Percentiles rank a stretch among this genome's conserved stretches.
Conservation (phyloP, 2,888 invertebrate species). For the Pammene fasciana region DNA sequence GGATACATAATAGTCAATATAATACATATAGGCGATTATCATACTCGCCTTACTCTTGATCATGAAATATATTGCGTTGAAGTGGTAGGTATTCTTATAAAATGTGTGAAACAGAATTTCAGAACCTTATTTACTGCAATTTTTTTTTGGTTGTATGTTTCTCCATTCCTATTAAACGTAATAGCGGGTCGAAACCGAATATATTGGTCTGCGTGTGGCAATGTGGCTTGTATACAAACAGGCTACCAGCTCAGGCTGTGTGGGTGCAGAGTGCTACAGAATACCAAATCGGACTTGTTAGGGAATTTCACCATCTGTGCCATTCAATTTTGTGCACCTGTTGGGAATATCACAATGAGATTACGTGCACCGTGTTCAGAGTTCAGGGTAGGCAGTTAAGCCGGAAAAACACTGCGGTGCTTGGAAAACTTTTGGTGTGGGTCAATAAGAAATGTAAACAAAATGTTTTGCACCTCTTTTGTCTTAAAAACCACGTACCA, state of each 20-base stretch:
- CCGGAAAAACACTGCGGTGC: constrained; percentile 1
- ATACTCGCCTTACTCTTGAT: too few species aligned
- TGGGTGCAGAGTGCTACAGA: constrained; percentile 28
- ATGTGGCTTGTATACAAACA: background rate
- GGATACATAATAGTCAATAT: too few species aligned
- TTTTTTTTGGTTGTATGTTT: too few species aligned
- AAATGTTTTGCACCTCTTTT: background rate
- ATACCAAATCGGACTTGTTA: constrained; percentile 28
- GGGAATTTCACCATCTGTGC: constrained; percentile 25
- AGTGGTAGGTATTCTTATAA: too few species aligned
- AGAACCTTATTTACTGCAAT: too few species aligned
- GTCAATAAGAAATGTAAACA: constrained; percentile 1
- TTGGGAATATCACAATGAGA: constrained; percentile 13
- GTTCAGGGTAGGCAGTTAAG: background rate
- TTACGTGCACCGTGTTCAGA: constrained; percentile 12
- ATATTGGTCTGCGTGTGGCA: background rate
- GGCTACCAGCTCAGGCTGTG: constrained; percentile 10
- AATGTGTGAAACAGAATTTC: too few species aligned
- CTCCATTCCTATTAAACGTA: too few species aligned
- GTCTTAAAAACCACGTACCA: background rate
- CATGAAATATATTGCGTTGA: too few species aligned
- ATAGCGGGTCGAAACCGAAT: background rate
- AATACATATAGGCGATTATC: too few species aligned
- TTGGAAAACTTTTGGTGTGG: background rate
- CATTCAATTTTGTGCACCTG: constrained; percentile 16